These are phyloP conservation scores for Pampusana beccarii DNA, from an alignment of 2,113 vertebrate genomes.

Conservation along the genomic window DNA sequence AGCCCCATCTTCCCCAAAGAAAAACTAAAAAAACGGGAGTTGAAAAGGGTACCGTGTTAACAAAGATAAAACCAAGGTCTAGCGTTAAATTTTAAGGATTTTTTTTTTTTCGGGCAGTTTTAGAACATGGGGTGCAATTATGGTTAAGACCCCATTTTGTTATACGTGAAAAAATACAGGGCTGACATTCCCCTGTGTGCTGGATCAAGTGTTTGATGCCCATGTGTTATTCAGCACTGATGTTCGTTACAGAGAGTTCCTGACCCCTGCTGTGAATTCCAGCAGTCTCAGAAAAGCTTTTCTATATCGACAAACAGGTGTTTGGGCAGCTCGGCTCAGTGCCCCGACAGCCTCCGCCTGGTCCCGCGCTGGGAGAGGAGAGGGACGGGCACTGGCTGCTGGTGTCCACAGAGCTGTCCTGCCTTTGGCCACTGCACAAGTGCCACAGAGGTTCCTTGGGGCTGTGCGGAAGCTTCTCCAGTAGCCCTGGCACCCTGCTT, in stretches of 20 bases:
- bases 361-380: fast-evolving
- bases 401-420: fast-evolving
- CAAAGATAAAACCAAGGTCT: not conserved
- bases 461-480: too few relatives aligned
- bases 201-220: fast-evolving
- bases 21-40: not conserved
- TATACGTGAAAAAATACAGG: not conserved
- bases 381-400: fast-evolving
- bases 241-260: not conserved
- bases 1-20: not conserved
- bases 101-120: not conserved
- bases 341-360: not conserved
- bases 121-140: not conserved
- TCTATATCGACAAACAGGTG: fast-evolving
- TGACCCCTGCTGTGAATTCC: not conserved
- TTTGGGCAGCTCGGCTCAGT: not conserved
- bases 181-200: not conserved
- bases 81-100: not conserved
- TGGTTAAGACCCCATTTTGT: not conserved
- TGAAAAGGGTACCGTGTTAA: not conserved
- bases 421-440: not conserved
- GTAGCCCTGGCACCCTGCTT: not conserved
- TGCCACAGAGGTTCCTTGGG: not conserved
- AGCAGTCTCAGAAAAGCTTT: not conserved
- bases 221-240: not conserved